Conservation (phyloP, 2,797 vertebrate species). For the Florisuga fusca region DNA sequence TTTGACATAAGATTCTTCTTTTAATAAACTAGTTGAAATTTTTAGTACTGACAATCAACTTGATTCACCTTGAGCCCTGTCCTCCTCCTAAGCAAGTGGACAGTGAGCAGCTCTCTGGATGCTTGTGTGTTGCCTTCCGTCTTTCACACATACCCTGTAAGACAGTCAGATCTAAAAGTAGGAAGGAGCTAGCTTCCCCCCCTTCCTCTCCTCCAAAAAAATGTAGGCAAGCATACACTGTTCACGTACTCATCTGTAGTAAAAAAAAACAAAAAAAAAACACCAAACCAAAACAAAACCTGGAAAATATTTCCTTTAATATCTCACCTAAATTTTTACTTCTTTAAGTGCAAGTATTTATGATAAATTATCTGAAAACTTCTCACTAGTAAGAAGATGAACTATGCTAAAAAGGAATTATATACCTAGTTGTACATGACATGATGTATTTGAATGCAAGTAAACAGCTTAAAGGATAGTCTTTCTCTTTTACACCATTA, state of each 20-base stretch:
- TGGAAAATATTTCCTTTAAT: neutral
- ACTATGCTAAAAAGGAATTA: neutral
- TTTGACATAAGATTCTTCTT: slow-evolving; percentile 6
- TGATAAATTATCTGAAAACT: neutral
- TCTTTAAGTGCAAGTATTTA: neutral
- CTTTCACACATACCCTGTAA: neutral
- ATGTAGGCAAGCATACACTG: neutral
- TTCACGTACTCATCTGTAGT: neutral
- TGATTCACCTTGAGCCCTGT: neutral
- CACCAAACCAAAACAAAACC: neutral
- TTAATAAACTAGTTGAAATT: neutral
- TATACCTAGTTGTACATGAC: neutral
- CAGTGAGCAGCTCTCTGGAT: neutral
- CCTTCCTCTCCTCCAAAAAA: neutral
- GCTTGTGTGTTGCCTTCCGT: neutral
- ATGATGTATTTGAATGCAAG: neutral
- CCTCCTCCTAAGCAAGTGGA: neutral
- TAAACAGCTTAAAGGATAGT: neutral
- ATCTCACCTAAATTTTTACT: neutral
- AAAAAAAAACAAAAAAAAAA: neutral
- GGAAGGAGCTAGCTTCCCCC: neutral
- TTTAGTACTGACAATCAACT: neutral
- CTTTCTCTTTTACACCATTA: neutral
- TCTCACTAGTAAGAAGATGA: neutral
- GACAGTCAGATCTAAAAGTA: neutral